Base-by-base conservation (phyloP, 1,140 invertebrate genomes). In the Bombus pyrosoma region DNA sequence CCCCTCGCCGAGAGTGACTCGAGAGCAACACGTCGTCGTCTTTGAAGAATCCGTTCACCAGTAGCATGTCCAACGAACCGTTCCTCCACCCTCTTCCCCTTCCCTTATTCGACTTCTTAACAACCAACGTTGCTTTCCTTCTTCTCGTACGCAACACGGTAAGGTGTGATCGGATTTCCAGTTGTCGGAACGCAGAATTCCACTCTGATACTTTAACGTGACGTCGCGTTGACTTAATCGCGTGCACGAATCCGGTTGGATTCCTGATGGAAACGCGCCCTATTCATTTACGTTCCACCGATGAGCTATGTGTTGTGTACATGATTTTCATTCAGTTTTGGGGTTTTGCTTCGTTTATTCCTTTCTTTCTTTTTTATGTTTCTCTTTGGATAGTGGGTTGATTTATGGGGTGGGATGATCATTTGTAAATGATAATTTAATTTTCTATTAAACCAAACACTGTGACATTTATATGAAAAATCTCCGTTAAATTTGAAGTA, bases 101-200 rank as follows among this genome's bases (percentile, higher is more conserved):
- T 22, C 32, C 59, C 32, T n/a, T 43, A 28, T 25, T 9, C 59
- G 6, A 37, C n/a, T 9, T 3, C 59, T 39, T 25, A 18, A 34
- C 32, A 39, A 34, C 3, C 57, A 25, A 9, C 47, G 43, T 32
- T 73, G n/a, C 73, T 57, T 59, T 69, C 62, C 64, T 43, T 32
- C 28, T 59, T 79, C 34, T 69, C 81, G 9, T 74, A 57, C n/a
- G 9, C 59, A 66, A 82, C 84, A 25, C 62, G 53, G 32, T 81
- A 71, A 89, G 73, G 87, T 78, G 88, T 84, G 85, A 90, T 89
- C 85, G 73, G 71, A 90, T 90, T 90, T 87, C 89, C 85, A 86
- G 81, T 87, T 89, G 89, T 87, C 89, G 74, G 86, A 89, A 87
- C 78, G 87, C 72, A 66, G 85, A 89, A 71, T 72, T 83, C 85